Evolutionary conservation across 2,888 invertebrate genomes (phyloP).

Genomic region (Nematopogon swammerdamellus): DNA sequence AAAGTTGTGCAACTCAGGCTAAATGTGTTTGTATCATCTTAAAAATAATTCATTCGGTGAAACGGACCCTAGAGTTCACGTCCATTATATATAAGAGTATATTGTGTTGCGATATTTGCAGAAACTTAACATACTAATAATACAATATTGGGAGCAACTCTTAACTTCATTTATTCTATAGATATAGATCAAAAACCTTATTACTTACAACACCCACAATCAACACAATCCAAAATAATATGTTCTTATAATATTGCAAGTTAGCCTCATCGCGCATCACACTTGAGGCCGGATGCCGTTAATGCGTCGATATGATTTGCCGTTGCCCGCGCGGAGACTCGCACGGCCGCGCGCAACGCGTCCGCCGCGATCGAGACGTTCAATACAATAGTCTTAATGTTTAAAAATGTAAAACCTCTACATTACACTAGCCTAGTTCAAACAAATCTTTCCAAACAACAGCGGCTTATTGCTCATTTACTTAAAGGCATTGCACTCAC

Average conservation of each 20-base stretch:
- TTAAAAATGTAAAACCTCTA: too few relatives aligned
- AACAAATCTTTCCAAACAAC: constrained; percentile 5
- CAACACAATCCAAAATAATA: neutral
- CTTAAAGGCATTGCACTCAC: constrained; percentile 40
- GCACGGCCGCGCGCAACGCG: neutral
- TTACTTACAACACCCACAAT: neutral
- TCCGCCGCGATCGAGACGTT: too few relatives aligned
- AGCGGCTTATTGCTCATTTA: constrained; percentile 35
- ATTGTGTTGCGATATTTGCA: neutral
- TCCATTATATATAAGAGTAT: too few relatives aligned
- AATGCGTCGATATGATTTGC: neutral
- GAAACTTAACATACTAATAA: neutral
- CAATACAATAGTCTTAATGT: too few relatives aligned
- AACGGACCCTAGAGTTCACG: too few relatives aligned
- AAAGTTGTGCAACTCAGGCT: too few relatives aligned
- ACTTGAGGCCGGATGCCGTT: neutral
- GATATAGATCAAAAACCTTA: neutral
- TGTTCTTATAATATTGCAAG: neutral
- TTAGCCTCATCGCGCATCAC: neutral
- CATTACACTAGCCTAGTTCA: too few relatives aligned
- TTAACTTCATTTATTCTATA: neutral
- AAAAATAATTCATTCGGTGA: too few relatives aligned
- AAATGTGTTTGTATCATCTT: too few relatives aligned
- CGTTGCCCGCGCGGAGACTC: neutral
- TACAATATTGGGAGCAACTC: neutral